Conservation (phyloP, 1,140 invertebrate species). For the Antheraea pernyi region DNA sequence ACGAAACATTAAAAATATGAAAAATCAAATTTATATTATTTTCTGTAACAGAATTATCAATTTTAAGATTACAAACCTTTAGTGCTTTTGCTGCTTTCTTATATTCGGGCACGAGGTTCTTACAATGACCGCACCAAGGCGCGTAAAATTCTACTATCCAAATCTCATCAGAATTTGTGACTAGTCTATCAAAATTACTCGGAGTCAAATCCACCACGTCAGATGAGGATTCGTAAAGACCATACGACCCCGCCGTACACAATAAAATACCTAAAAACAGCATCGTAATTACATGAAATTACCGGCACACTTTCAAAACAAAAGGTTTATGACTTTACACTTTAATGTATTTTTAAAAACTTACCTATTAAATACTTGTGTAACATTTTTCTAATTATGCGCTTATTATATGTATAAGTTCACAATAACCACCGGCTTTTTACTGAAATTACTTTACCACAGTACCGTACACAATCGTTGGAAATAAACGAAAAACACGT, state of each 20-base stretch:
- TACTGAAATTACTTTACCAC: neutral
- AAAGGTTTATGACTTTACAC: constrained; percentile 40
- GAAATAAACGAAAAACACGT: constrained; percentile 55
- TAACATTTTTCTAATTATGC: constrained; percentile 52
- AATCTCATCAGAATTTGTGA: constrained; percentile 90
- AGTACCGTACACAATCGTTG: neutral
- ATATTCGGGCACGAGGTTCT: constrained; percentile 91
- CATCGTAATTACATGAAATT: constrained; percentile 29
- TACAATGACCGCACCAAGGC: constrained; percentile 95
- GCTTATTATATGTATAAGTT: constrained; percentile 30
- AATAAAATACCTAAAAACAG: constrained; percentile 58
- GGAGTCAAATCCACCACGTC: constrained; percentile 96
- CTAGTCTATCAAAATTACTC: constrained; percentile 93
- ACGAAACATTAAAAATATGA: too few species aligned
- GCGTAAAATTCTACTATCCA: constrained; percentile 98
- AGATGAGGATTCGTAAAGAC: constrained; percentile 88
- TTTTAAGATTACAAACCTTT: constrained; percentile 81
- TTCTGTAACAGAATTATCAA: too few species aligned
- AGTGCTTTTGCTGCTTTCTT: constrained; percentile 92
- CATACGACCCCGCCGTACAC: constrained; percentile 74
- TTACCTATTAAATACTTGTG: constrained; percentile 54
- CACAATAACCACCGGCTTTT: constrained; percentile 24
- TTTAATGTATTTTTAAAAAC: constrained; percentile 53
- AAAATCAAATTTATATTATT: too few species aligned
- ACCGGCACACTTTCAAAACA: constrained; percentile 38